Conservation (phyloP, 1,140 invertebrate species). For the Campoletis sonorensis region DNA sequence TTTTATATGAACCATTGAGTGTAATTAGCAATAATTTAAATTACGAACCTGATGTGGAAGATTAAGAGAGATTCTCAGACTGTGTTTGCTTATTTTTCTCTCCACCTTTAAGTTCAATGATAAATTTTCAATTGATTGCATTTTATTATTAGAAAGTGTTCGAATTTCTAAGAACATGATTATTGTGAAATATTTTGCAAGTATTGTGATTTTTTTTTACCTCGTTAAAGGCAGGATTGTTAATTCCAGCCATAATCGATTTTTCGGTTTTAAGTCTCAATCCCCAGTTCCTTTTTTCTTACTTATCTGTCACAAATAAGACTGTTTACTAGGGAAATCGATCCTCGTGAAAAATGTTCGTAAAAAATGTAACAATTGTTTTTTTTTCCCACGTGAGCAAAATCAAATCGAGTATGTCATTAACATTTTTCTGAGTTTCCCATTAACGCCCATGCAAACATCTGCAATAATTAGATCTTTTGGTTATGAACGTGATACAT, state of each 20-base stretch:
- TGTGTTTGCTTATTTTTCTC: slow-evolving; percentile 47
- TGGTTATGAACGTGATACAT: too few species aligned
- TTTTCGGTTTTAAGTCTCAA: background rate
- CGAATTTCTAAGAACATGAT: background rate
- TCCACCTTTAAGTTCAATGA: slow-evolving; percentile 29
- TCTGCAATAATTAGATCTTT: too few species aligned
- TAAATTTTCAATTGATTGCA: background rate
- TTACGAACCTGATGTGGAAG: slow-evolving; percentile 10
- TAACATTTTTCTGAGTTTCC: too few species aligned
- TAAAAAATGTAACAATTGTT: too few species aligned
- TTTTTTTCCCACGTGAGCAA: too few species aligned
- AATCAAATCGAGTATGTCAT: too few species aligned
- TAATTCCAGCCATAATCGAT: slow-evolving; percentile 48
- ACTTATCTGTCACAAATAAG: background rate
- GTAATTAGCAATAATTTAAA: background rate
- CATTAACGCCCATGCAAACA: too few species aligned
- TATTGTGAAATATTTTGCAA: background rate
- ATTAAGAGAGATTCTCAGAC: slow-evolving; percentile 46
- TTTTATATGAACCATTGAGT: background rate
- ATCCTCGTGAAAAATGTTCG: too few species aligned
- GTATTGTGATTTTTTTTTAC: slow-evolving; percentile 44
- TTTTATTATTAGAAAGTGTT: background rate
- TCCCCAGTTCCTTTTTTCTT: background rate
- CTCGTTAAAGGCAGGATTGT: slow-evolving; percentile 51
- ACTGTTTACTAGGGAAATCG: too few species aligned